These are phyloP conservation scores for Drosophila fuyamai DNA, from an alignment of 1,140 invertebrate genomes.

Conservation along the genomic window DNA sequence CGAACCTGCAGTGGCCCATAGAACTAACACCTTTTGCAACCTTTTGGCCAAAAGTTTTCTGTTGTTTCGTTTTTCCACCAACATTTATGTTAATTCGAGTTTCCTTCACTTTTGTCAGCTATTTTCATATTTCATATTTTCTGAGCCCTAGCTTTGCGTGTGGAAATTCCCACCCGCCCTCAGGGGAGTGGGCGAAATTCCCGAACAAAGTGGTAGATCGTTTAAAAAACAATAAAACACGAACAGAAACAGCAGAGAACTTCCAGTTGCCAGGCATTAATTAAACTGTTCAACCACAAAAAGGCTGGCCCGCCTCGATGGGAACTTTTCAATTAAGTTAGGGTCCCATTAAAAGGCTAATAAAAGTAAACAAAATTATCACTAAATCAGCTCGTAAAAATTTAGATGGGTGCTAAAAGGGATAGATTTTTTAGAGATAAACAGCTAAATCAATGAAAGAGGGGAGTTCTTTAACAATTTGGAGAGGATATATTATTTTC, in stretches of 20 bases:
- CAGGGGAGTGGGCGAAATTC: conserved; percentile 39
- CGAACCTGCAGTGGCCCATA: conserved; percentile 18
- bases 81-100: conserved; percentile 77
- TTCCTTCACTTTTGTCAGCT: conserved; percentile 62
- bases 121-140: conserved; percentile 75
- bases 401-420: conserved; percentile 29
- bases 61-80: conserved; percentile 24
- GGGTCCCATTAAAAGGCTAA: conserved; percentile 58
- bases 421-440: conserved; percentile 24
- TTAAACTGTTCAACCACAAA: conserved; percentile 78
- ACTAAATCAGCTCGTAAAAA: conserved; percentile 24
- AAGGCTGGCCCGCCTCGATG: conserved; percentile 31
- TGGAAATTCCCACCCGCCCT: conserved; percentile 11
- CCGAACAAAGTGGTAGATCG: conserved; percentile 78
- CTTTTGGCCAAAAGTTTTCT: conserved; percentile 55
- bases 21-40: conserved; percentile 67
- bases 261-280: conserved; percentile 60
- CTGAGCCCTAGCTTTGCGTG: conserved; percentile 53
- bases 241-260: conserved; percentile 42
- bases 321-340: conserved; percentile 56
- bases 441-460: conserved; percentile 10
- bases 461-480: no score
- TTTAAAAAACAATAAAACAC: conserved; percentile 84
- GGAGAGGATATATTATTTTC: no score
- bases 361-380: conserved; percentile 64